Percentiles rank a stretch among this genome's conserved stretches.
Evolutionary conservation across 2,797 vertebrate genomes (phyloP).

Genomic region (Mionectes olivaceus): DNA sequence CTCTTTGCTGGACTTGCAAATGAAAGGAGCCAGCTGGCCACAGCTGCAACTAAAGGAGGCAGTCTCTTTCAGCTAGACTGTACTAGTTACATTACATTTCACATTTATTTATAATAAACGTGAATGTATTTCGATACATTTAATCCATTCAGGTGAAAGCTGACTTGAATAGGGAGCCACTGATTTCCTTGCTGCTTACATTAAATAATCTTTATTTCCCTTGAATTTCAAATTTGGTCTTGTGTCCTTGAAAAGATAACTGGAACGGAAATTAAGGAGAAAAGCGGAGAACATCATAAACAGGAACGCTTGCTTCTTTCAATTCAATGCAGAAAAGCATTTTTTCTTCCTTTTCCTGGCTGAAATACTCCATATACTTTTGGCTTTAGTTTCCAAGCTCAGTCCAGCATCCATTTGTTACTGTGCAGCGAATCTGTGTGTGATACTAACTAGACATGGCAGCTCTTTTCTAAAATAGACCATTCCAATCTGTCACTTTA

Average conservation of each 20-base stretch:
- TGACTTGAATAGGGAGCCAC: not conserved
- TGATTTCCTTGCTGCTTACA: not conserved
- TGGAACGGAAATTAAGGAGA: not conserved
- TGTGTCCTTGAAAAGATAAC: not conserved
- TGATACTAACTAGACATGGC: slow-evolving; percentile 50
- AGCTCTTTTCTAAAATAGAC: slow-evolving; percentile 60
- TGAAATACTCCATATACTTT: slow-evolving; percentile 8
- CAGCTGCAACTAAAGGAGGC: not conserved
- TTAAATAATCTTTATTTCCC: not conserved
- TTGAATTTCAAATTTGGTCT: not conserved
- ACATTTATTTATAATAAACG: not conserved
- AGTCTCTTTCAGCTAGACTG: not conserved
- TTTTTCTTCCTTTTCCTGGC: slow-evolving; percentile 15
- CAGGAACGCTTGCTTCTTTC: not conserved
- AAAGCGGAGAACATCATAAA: not conserved
- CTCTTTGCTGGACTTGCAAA: not conserved
- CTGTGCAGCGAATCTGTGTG: not conserved
- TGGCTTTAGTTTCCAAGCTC: slow-evolving; percentile 13
- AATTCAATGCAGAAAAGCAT: not conserved
- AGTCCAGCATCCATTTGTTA: slow-evolving; percentile 37
- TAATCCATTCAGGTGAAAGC: not conserved
- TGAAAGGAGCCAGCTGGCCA: not conserved
- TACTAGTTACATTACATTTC: not conserved
- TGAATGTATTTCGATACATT: not conserved
- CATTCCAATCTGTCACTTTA: slow-evolving; percentile 48